Evolutionary conservation across 2,797 vertebrate genomes (phyloP).

Genomic region (Gallirallus australis): DNA sequence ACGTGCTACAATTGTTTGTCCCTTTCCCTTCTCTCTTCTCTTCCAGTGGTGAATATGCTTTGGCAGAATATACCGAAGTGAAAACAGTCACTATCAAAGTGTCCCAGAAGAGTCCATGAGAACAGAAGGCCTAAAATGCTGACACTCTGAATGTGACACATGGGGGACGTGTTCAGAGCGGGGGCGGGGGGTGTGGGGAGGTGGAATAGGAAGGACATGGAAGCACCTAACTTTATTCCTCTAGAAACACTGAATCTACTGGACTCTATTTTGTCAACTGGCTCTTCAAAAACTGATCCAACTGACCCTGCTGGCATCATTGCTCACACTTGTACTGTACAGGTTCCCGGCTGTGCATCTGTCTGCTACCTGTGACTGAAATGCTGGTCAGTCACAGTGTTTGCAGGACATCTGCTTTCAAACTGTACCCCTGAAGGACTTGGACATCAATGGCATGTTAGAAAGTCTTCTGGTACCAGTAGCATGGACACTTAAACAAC

Average conservation of each 20-base stretch:
- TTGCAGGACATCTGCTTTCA: slow-evolving; percentile 34
- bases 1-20: background rate
- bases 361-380: background rate
- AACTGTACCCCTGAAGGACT: background rate
- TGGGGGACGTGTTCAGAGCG: slow-evolving; percentile 2
- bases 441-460: background rate
- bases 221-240: slow-evolving; percentile 47
- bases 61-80: slow-evolving; percentile 93
- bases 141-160: slow-evolving; percentile 73
- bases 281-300: slow-evolving; percentile 14
- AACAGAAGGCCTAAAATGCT: slow-evolving; percentile 25
- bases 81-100: slow-evolving; percentile 95
- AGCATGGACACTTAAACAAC: background rate
- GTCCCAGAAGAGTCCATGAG: slow-evolving; percentile 81
- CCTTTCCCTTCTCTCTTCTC: background rate
- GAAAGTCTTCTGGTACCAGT: background rate
- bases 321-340: background rate
- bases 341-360: background rate
- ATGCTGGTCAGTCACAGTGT: background rate
- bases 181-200: background rate
- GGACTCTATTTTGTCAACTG: slow-evolving; percentile 23
- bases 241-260: slow-evolving; percentile 47
- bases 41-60: slow-evolving; percentile 90
- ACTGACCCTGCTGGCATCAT: slow-evolving; percentile 8
- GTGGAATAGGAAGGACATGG: slow-evolving; percentile 14